Evolutionary conservation across 2,888 invertebrate genomes (phyloP).

Genomic region (Xestia ashworthii): DNA sequence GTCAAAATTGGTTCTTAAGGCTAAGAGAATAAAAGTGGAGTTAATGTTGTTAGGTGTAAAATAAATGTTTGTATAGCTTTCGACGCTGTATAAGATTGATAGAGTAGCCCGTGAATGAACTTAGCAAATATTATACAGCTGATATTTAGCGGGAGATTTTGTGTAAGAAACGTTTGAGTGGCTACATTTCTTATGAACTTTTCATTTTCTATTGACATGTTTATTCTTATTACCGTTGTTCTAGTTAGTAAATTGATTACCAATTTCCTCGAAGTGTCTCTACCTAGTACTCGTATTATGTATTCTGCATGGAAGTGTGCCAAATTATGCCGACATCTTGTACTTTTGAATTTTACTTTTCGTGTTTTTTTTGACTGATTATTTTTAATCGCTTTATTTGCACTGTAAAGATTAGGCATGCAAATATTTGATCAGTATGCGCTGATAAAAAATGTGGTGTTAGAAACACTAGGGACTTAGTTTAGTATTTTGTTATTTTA

Average conservation of each 20-base stretch:
- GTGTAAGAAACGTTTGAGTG: constrained; percentile 38
- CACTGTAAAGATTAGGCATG: background rate
- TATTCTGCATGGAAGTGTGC: constrained; percentile 33
- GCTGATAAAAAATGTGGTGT: background rate
- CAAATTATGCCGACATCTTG: constrained; percentile 27
- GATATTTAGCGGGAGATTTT: constrained; percentile 57
- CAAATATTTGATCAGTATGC: background rate
- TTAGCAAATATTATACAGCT: constrained; percentile 73
- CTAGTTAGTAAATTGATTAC: constrained; percentile 35
- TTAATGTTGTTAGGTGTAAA: constrained; percentile 43
- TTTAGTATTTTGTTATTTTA: background rate
- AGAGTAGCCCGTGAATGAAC: constrained; percentile 76
- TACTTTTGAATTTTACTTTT: constrained; percentile 20
- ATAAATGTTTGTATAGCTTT: constrained; percentile 71
- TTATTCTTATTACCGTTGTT: constrained; percentile 14
- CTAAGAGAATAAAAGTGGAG: constrained; percentile 47
- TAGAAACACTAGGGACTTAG: background rate
- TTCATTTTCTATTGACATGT: constrained; percentile 23
- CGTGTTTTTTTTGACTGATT: background rate
- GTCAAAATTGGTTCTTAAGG: constrained; percentile 59
- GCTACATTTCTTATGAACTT: constrained; percentile 30
- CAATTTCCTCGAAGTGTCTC: constrained; percentile 40
- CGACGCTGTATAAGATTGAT: constrained; percentile 76
- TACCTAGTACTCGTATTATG: background rate
- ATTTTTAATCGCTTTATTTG: constrained; percentile 14